Evolutionary conservation across 2,113 vertebrate genomes (phyloP).

Genomic region (Boleophthalmus pectinirostris): DNA sequence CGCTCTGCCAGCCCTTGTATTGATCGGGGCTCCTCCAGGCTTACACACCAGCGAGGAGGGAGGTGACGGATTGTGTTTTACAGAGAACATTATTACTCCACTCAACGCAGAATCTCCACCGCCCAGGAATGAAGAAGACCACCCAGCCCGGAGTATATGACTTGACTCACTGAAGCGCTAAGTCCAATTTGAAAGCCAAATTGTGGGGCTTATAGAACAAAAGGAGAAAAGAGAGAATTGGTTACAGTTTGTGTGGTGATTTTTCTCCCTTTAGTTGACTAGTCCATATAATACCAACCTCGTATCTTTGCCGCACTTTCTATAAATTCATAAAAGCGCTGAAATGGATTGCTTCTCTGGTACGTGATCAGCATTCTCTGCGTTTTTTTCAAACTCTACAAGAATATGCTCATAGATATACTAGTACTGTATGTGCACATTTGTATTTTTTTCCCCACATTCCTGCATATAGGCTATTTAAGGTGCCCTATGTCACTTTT

Average conservation of each 20-base stretch:
- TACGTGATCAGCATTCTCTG: slow-evolving; percentile 38
- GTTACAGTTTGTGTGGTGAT: slow-evolving; percentile 58
- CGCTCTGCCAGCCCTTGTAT: slow-evolving; percentile 74
- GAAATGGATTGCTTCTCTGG: slow-evolving; percentile 37
- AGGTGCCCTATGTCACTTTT: no score
- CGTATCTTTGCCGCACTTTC: slow-evolving; percentile 47
- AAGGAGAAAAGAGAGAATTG: slow-evolving; percentile 55
- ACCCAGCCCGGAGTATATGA: slow-evolving; percentile 66
- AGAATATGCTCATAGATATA: not conserved
- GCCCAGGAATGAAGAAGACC: slow-evolving; percentile 72
- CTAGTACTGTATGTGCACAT: not conserved
- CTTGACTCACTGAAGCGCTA: slow-evolving; percentile 73
- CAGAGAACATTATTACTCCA: slow-evolving; percentile 81
- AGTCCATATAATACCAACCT: slow-evolving; percentile 55
- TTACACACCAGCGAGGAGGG: slow-evolving; percentile 75
- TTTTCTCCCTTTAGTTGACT: slow-evolving; percentile 68
- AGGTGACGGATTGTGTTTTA: slow-evolving; percentile 82
- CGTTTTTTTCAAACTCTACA: not conserved
- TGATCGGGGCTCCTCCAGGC: slow-evolving; percentile 77
- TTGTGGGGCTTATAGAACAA: slow-evolving; percentile 67
- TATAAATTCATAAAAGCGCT: slow-evolving; percentile 54
- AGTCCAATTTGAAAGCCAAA: slow-evolving; percentile 78
- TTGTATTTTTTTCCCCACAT: not conserved
- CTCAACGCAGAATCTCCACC: slow-evolving; percentile 68
- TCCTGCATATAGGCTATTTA: no score